Evolutionary conservation across 2,113 vertebrate species (phyloP).

Genomic region (Riparia riparia): DNA sequence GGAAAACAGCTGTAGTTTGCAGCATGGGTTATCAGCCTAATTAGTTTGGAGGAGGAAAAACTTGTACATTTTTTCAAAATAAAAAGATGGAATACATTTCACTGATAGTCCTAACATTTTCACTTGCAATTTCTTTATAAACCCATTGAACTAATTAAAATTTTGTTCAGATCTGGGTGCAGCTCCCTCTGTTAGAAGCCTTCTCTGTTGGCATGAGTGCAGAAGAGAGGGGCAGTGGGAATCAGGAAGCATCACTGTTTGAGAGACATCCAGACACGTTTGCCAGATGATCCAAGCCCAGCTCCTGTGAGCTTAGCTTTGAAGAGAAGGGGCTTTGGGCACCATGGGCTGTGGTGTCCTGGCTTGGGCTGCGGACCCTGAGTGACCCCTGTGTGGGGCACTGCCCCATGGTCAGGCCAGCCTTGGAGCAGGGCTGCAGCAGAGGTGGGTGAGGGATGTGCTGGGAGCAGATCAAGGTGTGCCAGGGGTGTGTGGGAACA

Average conservation of each 20-base stretch:
- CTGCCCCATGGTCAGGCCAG: accelerated
- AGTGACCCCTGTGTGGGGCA: background rate
- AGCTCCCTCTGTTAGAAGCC: background rate
- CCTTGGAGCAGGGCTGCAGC: background rate
- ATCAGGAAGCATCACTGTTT: background rate
- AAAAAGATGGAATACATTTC: background rate
- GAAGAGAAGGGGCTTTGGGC: background rate
- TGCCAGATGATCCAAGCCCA: background rate
- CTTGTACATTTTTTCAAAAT: background rate
- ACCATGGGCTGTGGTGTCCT: background rate
- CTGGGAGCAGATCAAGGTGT: background rate
- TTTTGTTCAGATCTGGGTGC: background rate
- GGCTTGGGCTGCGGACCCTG: background rate
- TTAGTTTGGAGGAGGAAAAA: background rate
- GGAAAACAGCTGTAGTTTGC: background rate
- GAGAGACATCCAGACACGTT: background rate
- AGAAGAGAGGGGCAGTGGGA: background rate
- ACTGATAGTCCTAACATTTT: background rate
- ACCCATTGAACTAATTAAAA: background rate
- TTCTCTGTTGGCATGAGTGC: too few relatives aligned
- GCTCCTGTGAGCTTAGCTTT: background rate
- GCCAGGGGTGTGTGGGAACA: accelerated
- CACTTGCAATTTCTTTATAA: background rate
- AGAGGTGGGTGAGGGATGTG: accelerated
- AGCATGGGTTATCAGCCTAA: background rate